Evolutionary conservation across 2,113 vertebrate genomes (phyloP).

Genomic region (Deroptyus accipitrinus): DNA sequence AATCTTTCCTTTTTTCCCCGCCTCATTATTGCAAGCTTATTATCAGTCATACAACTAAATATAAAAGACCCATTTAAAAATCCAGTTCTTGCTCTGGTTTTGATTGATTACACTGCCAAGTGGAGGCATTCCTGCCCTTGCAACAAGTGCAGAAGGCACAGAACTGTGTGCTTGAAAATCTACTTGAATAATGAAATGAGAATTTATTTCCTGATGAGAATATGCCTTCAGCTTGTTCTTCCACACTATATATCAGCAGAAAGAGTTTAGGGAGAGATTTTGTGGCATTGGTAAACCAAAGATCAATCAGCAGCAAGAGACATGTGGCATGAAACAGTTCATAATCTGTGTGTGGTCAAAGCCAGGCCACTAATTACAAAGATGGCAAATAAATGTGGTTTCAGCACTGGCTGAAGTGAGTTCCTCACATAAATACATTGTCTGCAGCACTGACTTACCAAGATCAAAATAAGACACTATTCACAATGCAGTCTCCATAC

Average conservation of each 20-base stretch:
- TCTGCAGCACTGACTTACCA: neutral
- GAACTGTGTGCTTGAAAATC: neutral
- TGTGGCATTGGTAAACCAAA: neutral
- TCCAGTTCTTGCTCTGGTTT: neutral
- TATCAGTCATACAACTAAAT: neutral
- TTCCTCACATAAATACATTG: neutral
- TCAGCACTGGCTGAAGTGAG: neutral
- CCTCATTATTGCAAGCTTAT: neutral
- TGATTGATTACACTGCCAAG: neutral
- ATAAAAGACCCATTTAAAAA: neutral
- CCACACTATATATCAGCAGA: neutral
- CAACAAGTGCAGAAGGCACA: neutral
- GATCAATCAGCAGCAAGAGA: neutral
- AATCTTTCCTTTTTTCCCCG: neutral
- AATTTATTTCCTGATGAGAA: neutral
- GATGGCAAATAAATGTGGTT: neutral
- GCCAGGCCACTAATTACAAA: neutral
- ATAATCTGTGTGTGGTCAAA: neutral
- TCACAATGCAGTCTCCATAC: neutral
- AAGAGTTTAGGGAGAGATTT: neutral
- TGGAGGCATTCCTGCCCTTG: neutral
- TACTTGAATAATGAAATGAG: neutral
- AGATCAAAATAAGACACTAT: neutral
- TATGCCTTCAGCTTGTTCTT: neutral
- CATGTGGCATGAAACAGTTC: neutral